Base-by-base conservation (phyloP, 1,140 invertebrate species). In the Muscidifurax raptorellus region DNA sequence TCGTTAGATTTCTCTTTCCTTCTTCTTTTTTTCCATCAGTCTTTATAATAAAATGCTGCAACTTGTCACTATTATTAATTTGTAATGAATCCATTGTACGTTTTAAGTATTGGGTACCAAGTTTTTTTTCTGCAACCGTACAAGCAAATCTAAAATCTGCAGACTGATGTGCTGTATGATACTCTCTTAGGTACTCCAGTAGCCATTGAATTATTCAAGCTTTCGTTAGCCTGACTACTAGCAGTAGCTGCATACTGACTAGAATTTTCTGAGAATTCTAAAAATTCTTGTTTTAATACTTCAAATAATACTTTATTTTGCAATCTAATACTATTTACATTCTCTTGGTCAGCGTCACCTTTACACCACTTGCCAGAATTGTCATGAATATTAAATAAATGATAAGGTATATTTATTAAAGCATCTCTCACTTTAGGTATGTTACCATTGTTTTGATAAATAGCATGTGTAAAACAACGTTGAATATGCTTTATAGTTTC, bases 221-320 rank as follows among this genome's bases (percentile, higher is more conserved):
- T 84, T 75, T 88, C 86, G 66, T 87, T 88, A 30, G 72, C n/a
- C 59, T 88, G 86, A 28, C 76, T 85, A 3, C 86, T 86, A 79
- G 64, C 64, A n/a, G 64, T 22, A 66, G 7, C 15, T 4, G 64
- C 25, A 25, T 87, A 79, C 32, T 86, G 84, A 7, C 82, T 36
- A 18, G 83, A 81, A 66, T 88, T 88, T 15, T 86, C 59, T 52
- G 72, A 76, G 40, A 85, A 86, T 28, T 72, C 76, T n/a, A 83
- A 47, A 7, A 88, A 76, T 10, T 85, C 47, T 71, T 52, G 22
- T 72, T 86, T n/a, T 6, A 85, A 83, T 47, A 81, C 83, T 77
- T 79, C 9, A 83, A 84, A 36, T 80, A 82, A 85, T n/a, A 66
- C 15, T 13, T 22, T n/a, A 66, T 66, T 64, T 18, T 64, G 4